phyloP scores from a whole-genome alignment of 1,140 invertebrate species.

The Eupristina koningsbergeri region DNA sequence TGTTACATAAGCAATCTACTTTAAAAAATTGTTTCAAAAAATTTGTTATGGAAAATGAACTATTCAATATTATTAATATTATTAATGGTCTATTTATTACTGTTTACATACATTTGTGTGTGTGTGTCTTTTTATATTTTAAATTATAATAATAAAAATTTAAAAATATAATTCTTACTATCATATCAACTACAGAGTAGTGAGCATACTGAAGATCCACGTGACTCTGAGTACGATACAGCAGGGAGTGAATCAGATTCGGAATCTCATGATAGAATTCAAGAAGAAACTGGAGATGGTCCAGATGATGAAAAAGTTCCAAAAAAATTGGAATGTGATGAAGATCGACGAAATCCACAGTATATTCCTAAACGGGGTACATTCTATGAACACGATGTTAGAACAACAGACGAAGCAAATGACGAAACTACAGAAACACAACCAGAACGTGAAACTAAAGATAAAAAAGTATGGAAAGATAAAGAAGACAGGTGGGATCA shows the following conservation, averaged over 20 bases:
- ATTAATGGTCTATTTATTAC: too few relatives aligned
- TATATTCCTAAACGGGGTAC: slow-evolving; percentile 96
- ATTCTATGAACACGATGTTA: slow-evolving; percentile 96
- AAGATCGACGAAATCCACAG: slow-evolving; percentile 95
- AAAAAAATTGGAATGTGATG: slow-evolving; percentile 90
- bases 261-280: slow-evolving; percentile 68
- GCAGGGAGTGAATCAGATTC: slow-evolving; percentile 71
- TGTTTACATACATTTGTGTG: not conserved
- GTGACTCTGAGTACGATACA: slow-evolving; percentile 72
- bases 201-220: slow-evolving; percentile 71
- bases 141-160: not conserved
- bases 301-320: slow-evolving; percentile 75
- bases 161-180: not conserved
- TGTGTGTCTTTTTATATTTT: not conserved
- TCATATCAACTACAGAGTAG: slow-evolving; percentile 64
- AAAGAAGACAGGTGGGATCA: slow-evolving; percentile 89
- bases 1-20: too few relatives aligned
- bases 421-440: slow-evolving; percentile 64
- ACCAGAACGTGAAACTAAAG: slow-evolving; percentile 68
- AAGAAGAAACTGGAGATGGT: slow-evolving; percentile 76
- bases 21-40: too few relatives aligned
- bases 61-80: too few relatives aligned
- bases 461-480: slow-evolving; percentile 78
- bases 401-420: slow-evolving; percentile 81
- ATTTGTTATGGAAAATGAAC: too few relatives aligned